Base-by-base conservation (phyloP, 2,113 vertebrate species). In the Dissostichus mawsoni region DNA sequence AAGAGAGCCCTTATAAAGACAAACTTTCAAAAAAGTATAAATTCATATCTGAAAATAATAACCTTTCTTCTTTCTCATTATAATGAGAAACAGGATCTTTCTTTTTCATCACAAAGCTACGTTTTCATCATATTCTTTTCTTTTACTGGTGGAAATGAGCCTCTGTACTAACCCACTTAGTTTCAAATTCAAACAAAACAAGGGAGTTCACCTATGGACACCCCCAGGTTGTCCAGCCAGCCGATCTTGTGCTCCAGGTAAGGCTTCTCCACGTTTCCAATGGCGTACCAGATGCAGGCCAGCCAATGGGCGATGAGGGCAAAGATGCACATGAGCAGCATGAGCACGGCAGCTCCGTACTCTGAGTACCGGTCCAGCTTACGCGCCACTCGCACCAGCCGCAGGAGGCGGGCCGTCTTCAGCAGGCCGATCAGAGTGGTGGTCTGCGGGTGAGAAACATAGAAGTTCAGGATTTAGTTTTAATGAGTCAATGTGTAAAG, bases 261-360 rank as follows among this genome's bases (percentile, higher is more conserved):
- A 18, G 97, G 97, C 89, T 96, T 97, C 93, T 99, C 98, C 81
- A 99, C 97, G 41, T 99, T 99, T 82, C 98, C 98, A 53, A 99
- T 99, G 66, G 98, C 98, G 81, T 99, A 99, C 98, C 98, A 99
- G 93, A 99, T 99, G 92, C 98, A 99, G 88, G 98, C 98, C 90
- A 99, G 93, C 98, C 98, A 99, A 85, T 99, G 98, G 65, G 98
- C 98, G 86, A 99, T 99, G 41, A 99, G 94, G 57, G 98, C 98
- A 88, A 99, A 99, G 88, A 98, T 99, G 91, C 98, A 99, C 98
- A 99, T 99, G 59, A 99, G 96, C 58, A 99, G 96, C 97, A 99
- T 98, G 56, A 99, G 96, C 77, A 99, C 98, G 14, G 98, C 98
- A 14, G 98, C 98, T 0, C 98, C 98, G 0, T 99, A 99, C 94